Percentiles rank a stretch among this genome's conserved stretches.
Conservation (phyloP, 2,888 invertebrate species). For the Belgica antarctica region DNA sequence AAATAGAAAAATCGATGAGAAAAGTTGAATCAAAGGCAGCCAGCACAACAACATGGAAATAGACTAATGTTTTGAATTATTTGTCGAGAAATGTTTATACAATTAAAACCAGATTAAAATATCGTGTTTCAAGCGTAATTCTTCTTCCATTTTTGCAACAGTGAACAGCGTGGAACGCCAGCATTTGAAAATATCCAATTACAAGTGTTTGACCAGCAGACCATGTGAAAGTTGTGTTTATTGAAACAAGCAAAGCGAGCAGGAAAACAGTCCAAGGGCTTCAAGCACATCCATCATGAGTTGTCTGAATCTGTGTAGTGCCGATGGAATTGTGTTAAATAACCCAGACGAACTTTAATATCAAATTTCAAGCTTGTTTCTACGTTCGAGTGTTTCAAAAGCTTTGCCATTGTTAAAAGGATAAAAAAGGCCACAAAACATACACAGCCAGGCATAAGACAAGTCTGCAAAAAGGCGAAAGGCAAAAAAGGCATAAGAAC, state of each 20-base stretch:
- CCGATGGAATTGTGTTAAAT: background rate
- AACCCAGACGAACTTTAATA: slow-evolving; percentile 5
- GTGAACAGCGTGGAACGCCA: background rate
- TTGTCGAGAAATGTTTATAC: background rate
- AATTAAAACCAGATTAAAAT: slow-evolving; percentile 41
- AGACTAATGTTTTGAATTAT: no score
- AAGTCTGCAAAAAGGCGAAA: background rate
- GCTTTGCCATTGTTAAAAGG: background rate
- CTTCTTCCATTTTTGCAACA: background rate
- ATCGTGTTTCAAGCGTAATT: slow-evolving; percentile 24
- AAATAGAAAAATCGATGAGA: background rate
- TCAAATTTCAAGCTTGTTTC: slow-evolving; percentile 3
- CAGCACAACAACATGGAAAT: no score
- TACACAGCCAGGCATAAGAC: background rate
- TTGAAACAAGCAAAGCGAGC: background rate
- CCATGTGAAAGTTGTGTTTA: background rate
- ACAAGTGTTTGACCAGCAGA: slow-evolving; percentile 23
- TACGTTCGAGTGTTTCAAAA: background rate
- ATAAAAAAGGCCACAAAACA: background rate
- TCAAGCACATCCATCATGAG: background rate
- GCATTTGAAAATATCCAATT: slow-evolving; percentile 11
- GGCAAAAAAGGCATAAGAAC: background rate
- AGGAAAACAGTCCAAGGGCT: background rate
- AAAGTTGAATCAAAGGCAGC: background rate
- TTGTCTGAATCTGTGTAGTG: slow-evolving; percentile 1